Base-by-base conservation (phyloP, 2,797 vertebrate genomes). In the Brachyalestes nurse region DNA sequence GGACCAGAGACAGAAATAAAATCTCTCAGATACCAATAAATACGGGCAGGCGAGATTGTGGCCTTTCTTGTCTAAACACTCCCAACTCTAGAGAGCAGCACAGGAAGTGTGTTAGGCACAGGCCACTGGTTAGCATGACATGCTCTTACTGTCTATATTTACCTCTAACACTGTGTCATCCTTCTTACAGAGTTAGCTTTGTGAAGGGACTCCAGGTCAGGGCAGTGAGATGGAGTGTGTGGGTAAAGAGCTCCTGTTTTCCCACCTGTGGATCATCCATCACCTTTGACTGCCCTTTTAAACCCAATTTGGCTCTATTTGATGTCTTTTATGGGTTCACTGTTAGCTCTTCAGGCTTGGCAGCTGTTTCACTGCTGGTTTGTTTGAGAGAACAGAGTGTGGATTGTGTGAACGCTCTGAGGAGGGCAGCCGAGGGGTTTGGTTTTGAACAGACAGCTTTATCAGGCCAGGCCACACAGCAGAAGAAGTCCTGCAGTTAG, bases 381-480 rank as follows among this genome's bases (percentile, higher is more conserved):
- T 78, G 51, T 77, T 58, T 9, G 62, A 42, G 28, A 53, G 71
- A 64, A 86, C 82, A 84, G 77, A 62, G 72, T 23, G 64, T 17
- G 21, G 4, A 76, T 79, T 84, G 86, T 84, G 81, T 47, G 40
- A 53, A 62, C 51, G 57, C 60, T 81, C 60, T 62, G 47, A 74
- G 75, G 74, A 82, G 55, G 75, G 53, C 64, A 49, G 70, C 13
- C 62, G 55, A 45, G 42, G 42, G 42, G 42, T 45, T 45, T 45
- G 8, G 42, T 45, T 45, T 45, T 45, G 42, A 38, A 70, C 58
- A 79, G 51, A 67, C 38, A 17, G 47, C 17, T 51, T 72, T 53
- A 49, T 79, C 17, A 71, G 42, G 23, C 10, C n/a, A 65, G 17
- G 64, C 28, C 21, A 47, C 40, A 51, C 16, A 47, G 21, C 25